These are phyloP conservation scores for Tillus elongatus DNA, from an alignment of 2,888 invertebrate genomes.

Conservation along the genomic window DNA sequence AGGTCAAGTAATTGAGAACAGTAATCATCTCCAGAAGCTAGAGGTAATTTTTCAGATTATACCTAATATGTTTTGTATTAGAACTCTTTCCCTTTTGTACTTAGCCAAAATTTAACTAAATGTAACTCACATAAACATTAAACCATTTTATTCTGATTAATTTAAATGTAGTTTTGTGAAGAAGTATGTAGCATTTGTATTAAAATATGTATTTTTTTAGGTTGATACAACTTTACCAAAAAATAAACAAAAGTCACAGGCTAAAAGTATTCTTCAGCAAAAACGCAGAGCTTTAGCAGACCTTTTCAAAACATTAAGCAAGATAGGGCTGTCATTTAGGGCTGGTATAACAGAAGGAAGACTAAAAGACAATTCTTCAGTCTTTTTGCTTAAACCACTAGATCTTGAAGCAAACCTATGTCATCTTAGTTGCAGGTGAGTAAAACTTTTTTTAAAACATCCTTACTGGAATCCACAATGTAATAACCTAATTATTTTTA, in stretches of 20 bases:
- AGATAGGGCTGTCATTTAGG: slow-evolving; percentile 71
- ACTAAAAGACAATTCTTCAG: slow-evolving; percentile 46
- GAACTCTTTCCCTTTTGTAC: no score
- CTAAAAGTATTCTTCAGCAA: slow-evolving; percentile 72
- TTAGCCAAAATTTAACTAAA: no score
- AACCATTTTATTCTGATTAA: no score
- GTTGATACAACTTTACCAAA: slow-evolving; percentile 52
- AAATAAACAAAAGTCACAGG: slow-evolving; percentile 67
- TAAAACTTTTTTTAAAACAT: slow-evolving; percentile 4
- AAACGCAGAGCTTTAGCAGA: slow-evolving; percentile 80
- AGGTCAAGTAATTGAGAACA: slow-evolving; percentile 56
- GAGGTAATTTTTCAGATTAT: no score
- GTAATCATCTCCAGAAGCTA: slow-evolving; percentile 56
- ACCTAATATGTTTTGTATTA: no score
- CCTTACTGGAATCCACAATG: not conserved
- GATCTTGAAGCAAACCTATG: slow-evolving; percentile 52
- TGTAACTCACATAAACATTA: no score
- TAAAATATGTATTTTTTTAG: no score
- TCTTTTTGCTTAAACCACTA: slow-evolving; percentile 61
- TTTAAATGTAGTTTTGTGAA: no score
- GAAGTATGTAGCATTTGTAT: slow-evolving; percentile 6
- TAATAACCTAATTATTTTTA: not conserved
- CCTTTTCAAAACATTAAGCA: slow-evolving; percentile 68
- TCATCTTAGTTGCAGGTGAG: slow-evolving; percentile 43
- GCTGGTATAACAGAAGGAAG: slow-evolving; percentile 60